Conservation (phyloP, 1,140 invertebrate species). For the Cyclargus thomasi region DNA sequence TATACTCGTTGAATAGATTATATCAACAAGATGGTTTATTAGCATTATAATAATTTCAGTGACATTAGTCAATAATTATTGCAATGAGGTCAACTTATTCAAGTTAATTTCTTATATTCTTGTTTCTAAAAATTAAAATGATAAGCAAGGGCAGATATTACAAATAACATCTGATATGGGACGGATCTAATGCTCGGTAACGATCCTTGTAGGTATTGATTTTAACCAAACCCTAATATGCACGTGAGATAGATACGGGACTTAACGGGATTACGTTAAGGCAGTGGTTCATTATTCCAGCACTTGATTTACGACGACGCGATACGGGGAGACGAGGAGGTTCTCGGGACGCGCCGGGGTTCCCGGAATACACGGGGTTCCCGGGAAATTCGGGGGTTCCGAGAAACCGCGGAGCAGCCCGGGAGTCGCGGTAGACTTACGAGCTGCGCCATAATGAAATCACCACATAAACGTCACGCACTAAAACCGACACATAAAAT, state of each 20-base stretch:
- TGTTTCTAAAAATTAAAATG: too few species aligned
- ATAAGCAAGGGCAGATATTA: not conserved
- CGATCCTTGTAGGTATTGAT: not conserved
- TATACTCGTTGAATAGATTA: not conserved
- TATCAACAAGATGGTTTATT: too few species aligned
- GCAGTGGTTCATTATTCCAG: conserved; percentile 63
- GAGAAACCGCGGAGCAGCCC: conserved; percentile 29
- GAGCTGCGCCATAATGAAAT: conserved; percentile 33
- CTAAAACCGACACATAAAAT: conserved; percentile 10
- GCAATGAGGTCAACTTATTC: too few species aligned
- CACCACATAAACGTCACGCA: conserved; percentile 17
- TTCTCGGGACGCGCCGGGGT: conserved; percentile 32
- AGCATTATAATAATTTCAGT: too few species aligned
- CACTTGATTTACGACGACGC: conserved; percentile 70
- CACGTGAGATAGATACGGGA: conserved; percentile 57
- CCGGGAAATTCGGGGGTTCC: conserved; percentile 33
- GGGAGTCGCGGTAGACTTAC: conserved; percentile 41
- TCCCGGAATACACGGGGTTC: conserved; percentile 28
- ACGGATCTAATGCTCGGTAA: not conserved
- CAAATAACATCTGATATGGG: not conserved
- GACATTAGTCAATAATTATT: too few species aligned
- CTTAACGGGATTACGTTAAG: conserved; percentile 62
- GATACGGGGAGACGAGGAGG: conserved; percentile 45
- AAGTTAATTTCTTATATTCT: too few species aligned
- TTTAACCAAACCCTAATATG: conserved; percentile 53